Percentiles rank a stretch among this genome's conserved stretches.
phyloP scores from a whole-genome alignment of 2,113 vertebrate genomes.

The Ranitomeya imitator region DNA sequence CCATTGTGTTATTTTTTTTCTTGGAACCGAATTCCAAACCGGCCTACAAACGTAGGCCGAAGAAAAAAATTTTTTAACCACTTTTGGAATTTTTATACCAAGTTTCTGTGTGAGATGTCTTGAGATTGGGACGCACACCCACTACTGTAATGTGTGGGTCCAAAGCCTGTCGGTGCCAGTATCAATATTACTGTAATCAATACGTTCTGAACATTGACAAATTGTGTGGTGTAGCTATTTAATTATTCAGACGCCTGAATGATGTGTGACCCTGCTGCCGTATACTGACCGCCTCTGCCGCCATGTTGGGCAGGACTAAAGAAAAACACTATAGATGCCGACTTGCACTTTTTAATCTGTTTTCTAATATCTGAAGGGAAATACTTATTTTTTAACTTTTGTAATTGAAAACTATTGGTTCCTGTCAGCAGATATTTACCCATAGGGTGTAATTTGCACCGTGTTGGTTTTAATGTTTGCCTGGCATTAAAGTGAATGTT shows the following conservation, averaged over 20 bases:
- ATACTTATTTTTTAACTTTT: not conserved
- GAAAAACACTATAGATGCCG: not conserved
- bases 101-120: not conserved
- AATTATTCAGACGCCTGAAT: not conserved
- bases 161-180: not conserved
- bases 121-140: not conserved
- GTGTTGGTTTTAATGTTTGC: not conserved
- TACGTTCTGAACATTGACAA: not conserved
- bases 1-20: not conserved
- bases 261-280: too few relatives aligned
- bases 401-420: not conserved
- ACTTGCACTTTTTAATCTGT: slow-evolving; percentile 6
- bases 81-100: not conserved
- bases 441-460: too few relatives aligned
- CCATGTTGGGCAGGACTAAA: not conserved
- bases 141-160: not conserved
- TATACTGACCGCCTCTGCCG: not conserved
- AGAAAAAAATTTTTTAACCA: not conserved
- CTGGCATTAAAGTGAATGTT: not conserved
- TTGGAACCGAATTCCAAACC: not conserved
- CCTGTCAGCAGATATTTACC: not conserved
- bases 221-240: not conserved
- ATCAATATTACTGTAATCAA: not conserved
- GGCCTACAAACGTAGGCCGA: too few relatives aligned
- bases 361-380: not conserved